Evolutionary conservation across 2,797 vertebrate genomes (phyloP), one percentile per base, ranked within the genome.

Genomic region (Rhabdophis nuchalis): DNA sequence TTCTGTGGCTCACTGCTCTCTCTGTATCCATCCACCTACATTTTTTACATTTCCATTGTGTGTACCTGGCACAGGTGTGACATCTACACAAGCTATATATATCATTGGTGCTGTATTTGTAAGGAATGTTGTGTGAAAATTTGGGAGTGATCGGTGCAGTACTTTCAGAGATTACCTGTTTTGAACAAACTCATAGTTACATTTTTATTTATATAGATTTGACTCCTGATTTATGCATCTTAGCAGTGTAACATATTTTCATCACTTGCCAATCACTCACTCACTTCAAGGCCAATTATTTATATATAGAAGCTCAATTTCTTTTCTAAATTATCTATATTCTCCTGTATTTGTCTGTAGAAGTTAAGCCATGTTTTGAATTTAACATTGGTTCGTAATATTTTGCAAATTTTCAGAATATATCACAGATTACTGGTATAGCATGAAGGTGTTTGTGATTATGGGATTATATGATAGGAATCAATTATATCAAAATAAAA

Each of bases 171-270:
- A n/a, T n/a, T n/a, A n/a, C n/a, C n/a, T n/a, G n/a, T n/a, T n/a
- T n/a, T n/a, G n/a, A n/a, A n/a, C n/a, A n/a, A n/a, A n/a, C n/a
- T n/a, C n/a, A n/a, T n/a, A n/a, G n/a, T n/a, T n/a, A n/a, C n/a
- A n/a, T n/a, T n/a, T n/a, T n/a, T n/a, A n/a, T n/a, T n/a, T n/a
- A n/a, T n/a, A n/a, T n/a, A n/a, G n/a, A n/a, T 96, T 97, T 96
- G 97, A 98, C 97, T 97, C 97, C 93, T 98, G 98, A 98, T 97
- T 97, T 95, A 60, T 2, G 93, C 93, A 98, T 98, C 98, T 96
- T 97, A 95, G 96, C 97, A 77, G 1, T 77, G 18, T 41, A 77
- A 77, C 32, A 36, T 77, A 77, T 77, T 77, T 41, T 41, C 36
- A 77, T 77, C 68, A 77, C 8, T 23, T 20, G 6, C 64, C 14